These are phyloP conservation scores for Echinops telfairi DNA, from an alignment of 2,113 vertebrate species.

Conservation along the genomic window DNA sequence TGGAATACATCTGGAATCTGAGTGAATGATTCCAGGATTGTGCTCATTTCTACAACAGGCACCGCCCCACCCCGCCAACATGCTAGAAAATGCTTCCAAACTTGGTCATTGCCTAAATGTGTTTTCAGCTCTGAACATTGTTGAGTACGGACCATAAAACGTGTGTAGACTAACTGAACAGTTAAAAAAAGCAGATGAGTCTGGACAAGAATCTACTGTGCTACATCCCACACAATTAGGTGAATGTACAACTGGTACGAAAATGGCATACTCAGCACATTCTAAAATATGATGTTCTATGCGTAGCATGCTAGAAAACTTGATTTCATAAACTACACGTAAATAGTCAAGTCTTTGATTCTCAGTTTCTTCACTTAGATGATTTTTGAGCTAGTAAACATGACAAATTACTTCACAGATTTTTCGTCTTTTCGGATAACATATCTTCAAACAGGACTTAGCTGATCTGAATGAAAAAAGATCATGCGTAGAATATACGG, in stretches of 20 bases:
- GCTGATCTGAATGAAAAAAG: not conserved
- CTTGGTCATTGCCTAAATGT: not conserved
- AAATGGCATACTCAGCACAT: not conserved
- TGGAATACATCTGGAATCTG: not conserved
- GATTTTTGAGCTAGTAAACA: not conserved
- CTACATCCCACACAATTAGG: not conserved
- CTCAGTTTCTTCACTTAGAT: not conserved
- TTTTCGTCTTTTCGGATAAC: not conserved
- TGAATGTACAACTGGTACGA: not conserved
- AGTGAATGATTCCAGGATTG: not conserved
- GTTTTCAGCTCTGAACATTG: too few relatives aligned
- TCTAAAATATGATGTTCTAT: not conserved
- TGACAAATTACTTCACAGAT: not conserved
- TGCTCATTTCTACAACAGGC: not conserved
- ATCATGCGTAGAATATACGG: not conserved
- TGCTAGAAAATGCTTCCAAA: not conserved
- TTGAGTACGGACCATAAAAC: not conserved
- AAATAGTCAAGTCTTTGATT: not conserved
- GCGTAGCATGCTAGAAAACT: not conserved
- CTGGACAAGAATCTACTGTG: not conserved
- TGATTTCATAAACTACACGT: not conserved
- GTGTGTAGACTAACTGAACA: too few relatives aligned
- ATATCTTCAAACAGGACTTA: not conserved
- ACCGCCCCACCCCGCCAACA: not conserved
- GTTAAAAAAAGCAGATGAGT: not conserved